These are phyloP conservation scores for Bufo bufo DNA, from an alignment of 2,113 vertebrate species.

Conservation along the genomic window DNA sequence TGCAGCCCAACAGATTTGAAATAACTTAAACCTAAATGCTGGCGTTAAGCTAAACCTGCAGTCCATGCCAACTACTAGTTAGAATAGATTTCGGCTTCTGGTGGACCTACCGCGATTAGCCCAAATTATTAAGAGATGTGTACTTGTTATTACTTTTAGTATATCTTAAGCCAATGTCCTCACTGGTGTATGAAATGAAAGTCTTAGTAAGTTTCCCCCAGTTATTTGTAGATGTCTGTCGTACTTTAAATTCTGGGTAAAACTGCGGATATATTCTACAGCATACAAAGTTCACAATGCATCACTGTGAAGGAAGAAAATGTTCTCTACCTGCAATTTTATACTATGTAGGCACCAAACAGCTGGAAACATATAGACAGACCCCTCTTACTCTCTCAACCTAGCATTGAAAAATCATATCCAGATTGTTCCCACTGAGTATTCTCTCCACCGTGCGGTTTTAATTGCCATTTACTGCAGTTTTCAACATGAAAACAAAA, in stretches of 20 bases:
- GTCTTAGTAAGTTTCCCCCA: too few relatives aligned
- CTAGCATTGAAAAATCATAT: not conserved
- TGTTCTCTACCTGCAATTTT: not conserved
- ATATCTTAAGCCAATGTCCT: too few relatives aligned
- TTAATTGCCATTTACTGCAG: not conserved
- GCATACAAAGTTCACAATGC: not conserved
- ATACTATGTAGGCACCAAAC: not conserved
- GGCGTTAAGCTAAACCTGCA: too few relatives aligned
- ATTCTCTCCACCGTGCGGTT: not conserved
- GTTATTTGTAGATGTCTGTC: not conserved
- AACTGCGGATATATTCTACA: not conserved
- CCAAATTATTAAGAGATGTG: too few relatives aligned
- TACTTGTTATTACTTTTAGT: too few relatives aligned
- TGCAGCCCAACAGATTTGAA: too few relatives aligned
- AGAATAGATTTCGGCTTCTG: too few relatives aligned
- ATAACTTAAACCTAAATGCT: too few relatives aligned
- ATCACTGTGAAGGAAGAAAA: not conserved
- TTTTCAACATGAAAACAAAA: not conserved
- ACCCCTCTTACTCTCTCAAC: not conserved
- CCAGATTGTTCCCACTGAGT: slow-evolving; percentile 5
- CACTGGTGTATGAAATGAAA: too few relatives aligned
- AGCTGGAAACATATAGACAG: not conserved
- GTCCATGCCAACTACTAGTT: too few relatives aligned
- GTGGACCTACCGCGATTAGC: too few relatives aligned
- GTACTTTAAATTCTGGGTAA: not conserved